Base-by-base conservation (phyloP, 2,888 invertebrate genomes). In the Leptothorax acervorum region DNA sequence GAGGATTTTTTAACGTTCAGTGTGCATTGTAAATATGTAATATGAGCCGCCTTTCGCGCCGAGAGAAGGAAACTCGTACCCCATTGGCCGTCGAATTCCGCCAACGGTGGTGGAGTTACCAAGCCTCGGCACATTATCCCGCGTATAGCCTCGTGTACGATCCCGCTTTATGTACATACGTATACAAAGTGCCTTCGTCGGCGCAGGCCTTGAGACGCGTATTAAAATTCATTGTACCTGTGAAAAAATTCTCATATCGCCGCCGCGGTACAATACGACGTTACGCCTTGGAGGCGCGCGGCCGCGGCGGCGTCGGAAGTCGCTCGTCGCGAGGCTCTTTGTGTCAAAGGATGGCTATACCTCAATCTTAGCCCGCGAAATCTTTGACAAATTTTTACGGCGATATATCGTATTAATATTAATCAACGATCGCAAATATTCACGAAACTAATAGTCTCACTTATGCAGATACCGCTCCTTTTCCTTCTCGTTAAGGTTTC, bases 81-180 rank as follows among this genome's bases (percentile, higher is more conserved):
- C 97, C 97, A 97, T 97, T 97, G 97, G 96, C 97, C 95, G 93
- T 95, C 93, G 92, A 89, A 94, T 92, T 93, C 95, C 95, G 97
- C 97, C 97, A 97, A 97, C 97, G 97, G 97, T 97, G 97, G 97
- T 97, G 97, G 97, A 97, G 97, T 97, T 97, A 97, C 97, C 97
- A 97, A 95, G 95, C 96, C 97, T 96, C 93, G 92, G 91, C 90
- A 90, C 93, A 88, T 87, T 89, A 85, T 87, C 85, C 76, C 63
- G 12, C 55, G 35, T 35, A 81, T 65, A 48, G 55, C 63, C 65
- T 53, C 31, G 51, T 48, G 5, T 66, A n/a, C 35, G 63, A 71
- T 79, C 60, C 60, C 11, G 48, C 79, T 71, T 79, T 48, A 55
- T 66, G 62, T 23, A 60, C 18, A 2, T 45, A n/a, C 18, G 5